Conservation (phyloP, 2,797 vertebrate genomes). For the Fratercula arctica region DNA sequence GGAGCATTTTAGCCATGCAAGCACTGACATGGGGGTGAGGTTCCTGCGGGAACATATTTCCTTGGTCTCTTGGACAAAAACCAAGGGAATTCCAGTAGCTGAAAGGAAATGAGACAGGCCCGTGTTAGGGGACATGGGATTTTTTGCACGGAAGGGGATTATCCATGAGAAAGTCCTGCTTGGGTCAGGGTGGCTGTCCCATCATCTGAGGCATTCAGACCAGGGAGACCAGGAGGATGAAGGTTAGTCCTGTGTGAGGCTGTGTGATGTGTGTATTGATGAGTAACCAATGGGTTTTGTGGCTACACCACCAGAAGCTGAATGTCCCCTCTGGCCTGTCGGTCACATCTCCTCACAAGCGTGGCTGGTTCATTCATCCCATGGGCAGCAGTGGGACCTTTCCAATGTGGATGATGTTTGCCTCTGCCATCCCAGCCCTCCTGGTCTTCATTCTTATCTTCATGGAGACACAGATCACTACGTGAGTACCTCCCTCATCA, state of each 20-base stretch:
- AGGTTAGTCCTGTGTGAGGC: neutral
- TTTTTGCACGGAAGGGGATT: neutral
- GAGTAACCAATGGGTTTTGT: conserved; percentile 23
- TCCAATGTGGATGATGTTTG: conserved; percentile 96
- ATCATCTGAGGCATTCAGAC: neutral
- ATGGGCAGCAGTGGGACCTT: conserved; percentile 91
- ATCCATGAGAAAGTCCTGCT: neutral
- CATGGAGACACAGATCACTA: conserved; percentile 99
- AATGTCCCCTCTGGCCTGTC: conserved; percentile 94
- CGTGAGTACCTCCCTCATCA: conserved; percentile 79
- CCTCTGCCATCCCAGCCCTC: conserved; percentile 89
- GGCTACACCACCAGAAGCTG: conserved; percentile 83
- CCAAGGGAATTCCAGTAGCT: neutral
- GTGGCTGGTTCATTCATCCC: conserved; percentile 95
- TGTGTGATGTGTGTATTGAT: neutral
- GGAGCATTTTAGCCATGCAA: neutral
- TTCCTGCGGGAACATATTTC: neutral
- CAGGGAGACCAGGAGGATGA: neutral
- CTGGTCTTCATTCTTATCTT: conserved; percentile 98
- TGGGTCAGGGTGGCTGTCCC: neutral
- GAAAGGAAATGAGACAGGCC: conserved; percentile 7
- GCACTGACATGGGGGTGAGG: neutral
- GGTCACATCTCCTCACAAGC: conserved; percentile 92
- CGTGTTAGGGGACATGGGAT: neutral
- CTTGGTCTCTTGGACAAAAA: conserved; percentile 14